Evolutionary conservation across 2,888 invertebrate genomes (phyloP).

Genomic region (Liposcelis brunnea): DNA sequence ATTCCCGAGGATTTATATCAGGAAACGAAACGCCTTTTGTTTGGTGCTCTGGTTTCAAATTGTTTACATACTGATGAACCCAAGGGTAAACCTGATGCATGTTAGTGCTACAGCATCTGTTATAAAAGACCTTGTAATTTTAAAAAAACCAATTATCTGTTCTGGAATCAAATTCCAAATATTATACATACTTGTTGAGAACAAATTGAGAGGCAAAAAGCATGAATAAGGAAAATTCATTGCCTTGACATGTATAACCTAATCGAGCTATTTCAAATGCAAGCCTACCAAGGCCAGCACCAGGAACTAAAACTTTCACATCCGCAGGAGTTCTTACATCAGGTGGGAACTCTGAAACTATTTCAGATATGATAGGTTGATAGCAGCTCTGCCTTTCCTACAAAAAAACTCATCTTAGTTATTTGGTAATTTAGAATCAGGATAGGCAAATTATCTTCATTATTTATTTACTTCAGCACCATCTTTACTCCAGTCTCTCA

Average conservation of each 20-base stretch:
- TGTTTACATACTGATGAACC: constrained; percentile 90
- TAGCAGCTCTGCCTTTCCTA: constrained; percentile 72
- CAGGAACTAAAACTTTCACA: constrained; percentile 76
- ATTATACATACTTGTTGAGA: constrained; percentile 52
- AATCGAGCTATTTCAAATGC: constrained; percentile 83
- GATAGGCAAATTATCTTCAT: too few relatives aligned
- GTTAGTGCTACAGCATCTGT: constrained; percentile 43
- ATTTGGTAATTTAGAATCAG: too few relatives aligned
- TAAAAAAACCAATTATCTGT: constrained; percentile 14
- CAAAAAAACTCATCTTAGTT: neutral
- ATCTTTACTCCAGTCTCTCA: constrained; percentile 87
- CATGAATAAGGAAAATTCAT: constrained; percentile 97
- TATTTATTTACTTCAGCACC: constrained; percentile 35
- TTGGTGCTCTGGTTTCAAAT: constrained; percentile 65
- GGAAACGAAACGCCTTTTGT: constrained; percentile 63
- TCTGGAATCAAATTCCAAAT: constrained; percentile 18
- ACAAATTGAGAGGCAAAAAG: constrained; percentile 91
- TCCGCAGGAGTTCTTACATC: constrained; percentile 32
- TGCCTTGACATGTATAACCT: constrained; percentile 89
- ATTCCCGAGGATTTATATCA: constrained; percentile 61
- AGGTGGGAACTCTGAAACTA: constrained; percentile 51
- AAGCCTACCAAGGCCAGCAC: constrained; percentile 87
- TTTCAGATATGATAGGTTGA: constrained; percentile 71
- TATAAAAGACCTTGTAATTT: constrained; percentile 22
- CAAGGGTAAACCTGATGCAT: constrained; percentile 77